These are phyloP conservation scores for Sycophila texana DNA, from an alignment of 2,888 invertebrate genomes.

Conservation along the genomic window DNA sequence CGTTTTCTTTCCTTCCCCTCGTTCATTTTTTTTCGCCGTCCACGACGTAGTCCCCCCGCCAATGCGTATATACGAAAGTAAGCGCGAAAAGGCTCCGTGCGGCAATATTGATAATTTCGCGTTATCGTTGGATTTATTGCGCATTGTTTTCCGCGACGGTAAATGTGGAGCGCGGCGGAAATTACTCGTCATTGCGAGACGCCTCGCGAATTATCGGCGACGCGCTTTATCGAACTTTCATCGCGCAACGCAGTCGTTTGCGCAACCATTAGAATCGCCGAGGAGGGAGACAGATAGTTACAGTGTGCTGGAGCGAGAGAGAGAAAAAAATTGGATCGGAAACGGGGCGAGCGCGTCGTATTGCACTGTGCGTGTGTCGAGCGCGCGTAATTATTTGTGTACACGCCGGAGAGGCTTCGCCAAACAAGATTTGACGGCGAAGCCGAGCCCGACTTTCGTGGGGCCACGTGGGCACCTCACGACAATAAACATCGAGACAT, in stretches of 20 bases:
- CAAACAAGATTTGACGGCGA: slow-evolving; percentile 65
- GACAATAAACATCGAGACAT: slow-evolving; percentile 24
- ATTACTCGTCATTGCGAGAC: too few relatives aligned
- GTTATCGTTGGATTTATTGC: background rate
- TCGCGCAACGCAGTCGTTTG: background rate
- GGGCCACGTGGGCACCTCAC: slow-evolving; percentile 6
- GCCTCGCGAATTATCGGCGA: too few relatives aligned
- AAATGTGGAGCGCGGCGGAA: too few relatives aligned
- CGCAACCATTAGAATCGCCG: background rate
- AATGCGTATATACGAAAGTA: background rate
- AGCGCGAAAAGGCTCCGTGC: background rate
- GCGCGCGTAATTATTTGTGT: background rate
- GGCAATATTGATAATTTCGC: background rate
- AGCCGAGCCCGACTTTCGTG: background rate
- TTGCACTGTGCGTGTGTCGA: background rate
- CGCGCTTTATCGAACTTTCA: too few relatives aligned
- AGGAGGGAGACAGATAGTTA: too few relatives aligned
- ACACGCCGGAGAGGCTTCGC: slow-evolving; percentile 61
- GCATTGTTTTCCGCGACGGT: background rate
- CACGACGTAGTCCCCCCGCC: too few relatives aligned
- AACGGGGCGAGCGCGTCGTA: background rate
- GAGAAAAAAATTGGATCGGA: background rate
- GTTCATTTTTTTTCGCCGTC: too few relatives aligned
- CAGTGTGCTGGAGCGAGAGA: too few relatives aligned
- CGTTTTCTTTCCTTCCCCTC: too few relatives aligned